phyloP scores from a whole-genome alignment of 2,797 vertebrate species.

The Philypnodon macrostomus region DNA sequence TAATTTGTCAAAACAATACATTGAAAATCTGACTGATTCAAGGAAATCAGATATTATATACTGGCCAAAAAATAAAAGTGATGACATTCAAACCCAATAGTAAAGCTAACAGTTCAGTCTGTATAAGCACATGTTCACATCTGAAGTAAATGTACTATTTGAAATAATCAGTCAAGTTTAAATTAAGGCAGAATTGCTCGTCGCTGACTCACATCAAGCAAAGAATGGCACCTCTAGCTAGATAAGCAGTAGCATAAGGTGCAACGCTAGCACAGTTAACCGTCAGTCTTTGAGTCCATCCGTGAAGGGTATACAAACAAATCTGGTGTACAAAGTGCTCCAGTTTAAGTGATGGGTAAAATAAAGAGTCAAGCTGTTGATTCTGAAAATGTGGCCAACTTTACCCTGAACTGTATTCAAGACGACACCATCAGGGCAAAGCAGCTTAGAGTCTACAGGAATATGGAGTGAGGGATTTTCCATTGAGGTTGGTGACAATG shows the following conservation, averaged over 20 bases:
- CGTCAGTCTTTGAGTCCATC: slow-evolving; percentile 77
- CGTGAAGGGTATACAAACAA: slow-evolving; percentile 70
- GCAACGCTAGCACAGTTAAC: slow-evolving; percentile 46
- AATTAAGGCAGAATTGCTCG: slow-evolving; percentile 23
- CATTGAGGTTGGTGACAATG: slow-evolving; percentile 44
- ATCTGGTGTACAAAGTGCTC: slow-evolving; percentile 61
- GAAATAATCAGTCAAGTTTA: slow-evolving; percentile 41
- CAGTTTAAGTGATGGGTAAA: slow-evolving; percentile 70
- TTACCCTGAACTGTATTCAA: slow-evolving; percentile 82
- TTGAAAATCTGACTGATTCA: slow-evolving; percentile 39
- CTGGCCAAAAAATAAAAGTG: slow-evolving; percentile 58
- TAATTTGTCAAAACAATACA: slow-evolving; percentile 56
- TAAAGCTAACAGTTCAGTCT: slow-evolving; percentile 53
- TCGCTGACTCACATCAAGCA: slow-evolving; percentile 27
- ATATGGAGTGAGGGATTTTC: slow-evolving; percentile 51
- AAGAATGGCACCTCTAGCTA: slow-evolving; percentile 28
- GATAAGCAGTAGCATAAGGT: slow-evolving; percentile 18
- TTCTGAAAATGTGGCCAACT: slow-evolving; percentile 36
- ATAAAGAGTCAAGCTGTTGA: slow-evolving; percentile 50
- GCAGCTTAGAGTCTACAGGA: slow-evolving; percentile 75
- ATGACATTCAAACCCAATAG: slow-evolving; percentile 51
- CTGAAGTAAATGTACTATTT: slow-evolving; percentile 20
- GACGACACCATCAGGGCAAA: slow-evolving; percentile 88
- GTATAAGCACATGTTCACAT: slow-evolving; percentile 31
- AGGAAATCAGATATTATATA: slow-evolving; percentile 49